Conservation (phyloP, 2,797 vertebrate genomes). For the Gorsachius magnificus region DNA sequence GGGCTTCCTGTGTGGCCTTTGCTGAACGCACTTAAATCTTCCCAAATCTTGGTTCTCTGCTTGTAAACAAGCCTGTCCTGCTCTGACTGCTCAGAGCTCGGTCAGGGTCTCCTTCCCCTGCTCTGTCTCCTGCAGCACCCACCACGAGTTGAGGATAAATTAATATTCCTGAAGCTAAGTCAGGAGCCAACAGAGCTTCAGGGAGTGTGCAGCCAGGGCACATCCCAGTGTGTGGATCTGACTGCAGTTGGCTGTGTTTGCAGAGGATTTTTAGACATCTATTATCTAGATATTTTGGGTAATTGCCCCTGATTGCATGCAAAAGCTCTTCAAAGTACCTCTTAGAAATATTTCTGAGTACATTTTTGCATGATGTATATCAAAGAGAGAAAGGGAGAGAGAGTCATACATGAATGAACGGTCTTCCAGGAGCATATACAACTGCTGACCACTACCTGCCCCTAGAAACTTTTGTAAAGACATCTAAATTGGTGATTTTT, state of each 20-base stretch:
- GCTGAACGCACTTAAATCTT: not conserved
- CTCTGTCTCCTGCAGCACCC: not conserved
- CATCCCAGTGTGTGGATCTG: not conserved
- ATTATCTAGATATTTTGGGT: not conserved
- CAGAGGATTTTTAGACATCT: not conserved
- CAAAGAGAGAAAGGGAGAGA: not conserved
- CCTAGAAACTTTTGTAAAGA: not conserved
- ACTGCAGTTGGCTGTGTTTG: not conserved
- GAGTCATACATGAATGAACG: not conserved
- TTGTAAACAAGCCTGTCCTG: slow-evolving; percentile 18
- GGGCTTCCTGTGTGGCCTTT: slow-evolving; percentile 31
- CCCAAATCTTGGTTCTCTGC: not conserved
- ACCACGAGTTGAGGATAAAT: not conserved
- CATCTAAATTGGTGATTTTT: not conserved
- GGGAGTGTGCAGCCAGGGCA: not conserved
- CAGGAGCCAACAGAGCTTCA: not conserved
- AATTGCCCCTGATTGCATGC: not conserved
- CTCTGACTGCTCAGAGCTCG: accelerated
- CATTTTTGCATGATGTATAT: not conserved
- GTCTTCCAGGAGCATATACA: not conserved
- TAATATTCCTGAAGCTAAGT: not conserved
- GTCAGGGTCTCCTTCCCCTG: not conserved
- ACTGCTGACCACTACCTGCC: not conserved
- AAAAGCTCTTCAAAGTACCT: not conserved
- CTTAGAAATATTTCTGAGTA: not conserved